Base-by-base conservation (phyloP, 2,113 vertebrate species). In the Pelusios castaneus region DNA sequence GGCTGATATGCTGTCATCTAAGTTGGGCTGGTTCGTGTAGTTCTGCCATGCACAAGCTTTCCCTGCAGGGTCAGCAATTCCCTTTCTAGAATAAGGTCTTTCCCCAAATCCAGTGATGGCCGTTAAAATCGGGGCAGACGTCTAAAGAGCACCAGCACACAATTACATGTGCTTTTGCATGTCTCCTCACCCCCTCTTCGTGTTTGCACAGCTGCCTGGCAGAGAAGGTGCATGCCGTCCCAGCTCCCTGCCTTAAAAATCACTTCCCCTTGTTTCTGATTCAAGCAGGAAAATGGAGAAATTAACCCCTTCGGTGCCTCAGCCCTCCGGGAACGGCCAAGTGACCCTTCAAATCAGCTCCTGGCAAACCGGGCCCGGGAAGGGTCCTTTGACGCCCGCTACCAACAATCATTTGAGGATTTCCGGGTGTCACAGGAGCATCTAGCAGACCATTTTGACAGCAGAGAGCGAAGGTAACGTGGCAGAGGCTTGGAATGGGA, bases 371-470 rank as follows among this genome's bases (percentile, higher is more conserved):
- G 98, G 19, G 98, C 97, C 82, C 98, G 98, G 29, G 99, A 99
- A 91, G 99, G 99, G 9, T 99, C 99, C 67, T 99, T 99, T 0
- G 99, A 99, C 29, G 91, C 98, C 0, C 98, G 99, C 87, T 99
- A 99, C 97, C 99, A 99, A 96, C 98, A 99, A n/a, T 98, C 99
- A 0, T 97, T 99, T 0, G 99, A 99, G 24, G 99, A 99, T 56
- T 99, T 99, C 83, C 98, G 99, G 31, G 97, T 99, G 54, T 98
- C 99, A 4, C 99, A 99, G 95, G 99, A 99, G 96, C 98, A 98
- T 21, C 98, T 99, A 1, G 63, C 99, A 80, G 99, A 99, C 87
- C 99, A 99, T 91, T 98, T 99, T 9, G 99, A 99, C 83, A 94
- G 98, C 45, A 98, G 99, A 96, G 99, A 98, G 95, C 98, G 99